Evolutionary conservation across 2,888 invertebrate genomes (phyloP).

Genomic region (Myopa testacea): DNA sequence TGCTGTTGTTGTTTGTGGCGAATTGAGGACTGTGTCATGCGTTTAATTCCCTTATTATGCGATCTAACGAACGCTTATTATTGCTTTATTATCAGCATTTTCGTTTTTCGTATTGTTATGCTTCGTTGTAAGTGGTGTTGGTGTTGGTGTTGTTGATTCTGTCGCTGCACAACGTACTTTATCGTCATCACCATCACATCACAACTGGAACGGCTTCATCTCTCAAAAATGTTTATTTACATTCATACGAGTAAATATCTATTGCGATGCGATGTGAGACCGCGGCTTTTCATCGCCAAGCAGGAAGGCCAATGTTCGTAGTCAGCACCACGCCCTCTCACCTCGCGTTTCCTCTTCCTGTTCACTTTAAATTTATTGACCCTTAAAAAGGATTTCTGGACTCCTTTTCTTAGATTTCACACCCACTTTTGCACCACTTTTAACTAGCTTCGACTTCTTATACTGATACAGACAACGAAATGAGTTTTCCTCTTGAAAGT

Average conservation of each 20-base stretch:
- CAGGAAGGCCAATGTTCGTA: not conserved
- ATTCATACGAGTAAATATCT: not conserved
- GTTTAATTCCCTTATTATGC: conserved; percentile 29
- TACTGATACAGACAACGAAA: too few species aligned
- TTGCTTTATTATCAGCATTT: conserved; percentile 25
- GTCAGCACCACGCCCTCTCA: not conserved
- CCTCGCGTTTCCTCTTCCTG: not conserved
- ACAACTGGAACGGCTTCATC: conserved; percentile 31
- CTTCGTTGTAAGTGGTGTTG: not conserved
- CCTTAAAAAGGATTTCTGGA: too few species aligned
- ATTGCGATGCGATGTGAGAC: not conserved
- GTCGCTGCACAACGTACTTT: conserved; percentile 4
- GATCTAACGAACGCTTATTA: not conserved
- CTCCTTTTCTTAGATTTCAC: too few species aligned
- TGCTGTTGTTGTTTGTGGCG: not conserved
- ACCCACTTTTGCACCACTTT: too few species aligned
- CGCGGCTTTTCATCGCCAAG: not conserved
- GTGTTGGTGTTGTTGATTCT: conserved; percentile 16
- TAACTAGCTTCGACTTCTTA: too few species aligned
- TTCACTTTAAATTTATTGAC: not conserved
- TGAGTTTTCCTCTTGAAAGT: too few species aligned
- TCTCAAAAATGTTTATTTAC: not conserved
- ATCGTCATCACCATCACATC: conserved; percentile 37
- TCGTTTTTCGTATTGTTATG: not conserved
- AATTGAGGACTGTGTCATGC: conserved; percentile 5